Conservation (phyloP, 2,888 invertebrate genomes). For the Cantharis rustica region DNA sequence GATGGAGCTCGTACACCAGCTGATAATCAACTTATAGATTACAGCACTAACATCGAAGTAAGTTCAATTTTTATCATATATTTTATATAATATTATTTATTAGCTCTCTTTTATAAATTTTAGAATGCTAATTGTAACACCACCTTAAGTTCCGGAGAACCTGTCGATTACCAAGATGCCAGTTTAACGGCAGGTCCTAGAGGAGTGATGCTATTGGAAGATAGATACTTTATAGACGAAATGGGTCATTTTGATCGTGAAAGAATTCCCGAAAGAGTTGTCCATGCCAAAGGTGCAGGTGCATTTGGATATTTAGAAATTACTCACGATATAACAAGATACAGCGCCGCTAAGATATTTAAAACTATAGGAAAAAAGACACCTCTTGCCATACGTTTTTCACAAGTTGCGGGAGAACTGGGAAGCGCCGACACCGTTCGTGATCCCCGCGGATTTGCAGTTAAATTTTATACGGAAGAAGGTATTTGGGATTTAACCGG, state of each 20-base stretch:
- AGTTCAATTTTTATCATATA: neutral
- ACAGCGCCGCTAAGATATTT: conserved; percentile 79
- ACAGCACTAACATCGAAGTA: neutral
- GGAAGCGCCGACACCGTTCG: conserved; percentile 90
- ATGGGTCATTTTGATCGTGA: conserved; percentile 86
- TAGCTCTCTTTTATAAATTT: neutral
- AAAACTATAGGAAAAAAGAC: conserved; percentile 78
- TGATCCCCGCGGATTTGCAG: conserved; percentile 89
- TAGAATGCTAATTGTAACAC: conserved; percentile 52
- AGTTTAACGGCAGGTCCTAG: conserved; percentile 82
- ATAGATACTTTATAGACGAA: conserved; percentile 78
- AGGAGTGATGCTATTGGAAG: conserved; percentile 87
- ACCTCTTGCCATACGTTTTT: conserved; percentile 77
- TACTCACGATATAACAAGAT: conserved; percentile 82
- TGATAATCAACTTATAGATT: neutral
- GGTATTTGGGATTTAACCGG: conserved; percentile 95
- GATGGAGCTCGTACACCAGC: neutral
- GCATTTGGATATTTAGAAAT: conserved; percentile 87
- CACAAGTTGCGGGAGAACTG: conserved; percentile 86
- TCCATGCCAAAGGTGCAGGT: conserved; percentile 94
- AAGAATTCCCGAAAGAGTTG: conserved; percentile 94
- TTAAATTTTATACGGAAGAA: conserved; percentile 92
- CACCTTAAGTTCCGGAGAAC: conserved; percentile 82
- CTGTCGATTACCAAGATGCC: conserved; percentile 78
- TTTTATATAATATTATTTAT: neutral